A percentile compares a stretch with the other conserved stretches of the same genome.
These are phyloP conservation scores for Orientallactaga bullata DNA, from an alignment of 2,113 vertebrate genomes.

Conservation along the genomic window DNA sequence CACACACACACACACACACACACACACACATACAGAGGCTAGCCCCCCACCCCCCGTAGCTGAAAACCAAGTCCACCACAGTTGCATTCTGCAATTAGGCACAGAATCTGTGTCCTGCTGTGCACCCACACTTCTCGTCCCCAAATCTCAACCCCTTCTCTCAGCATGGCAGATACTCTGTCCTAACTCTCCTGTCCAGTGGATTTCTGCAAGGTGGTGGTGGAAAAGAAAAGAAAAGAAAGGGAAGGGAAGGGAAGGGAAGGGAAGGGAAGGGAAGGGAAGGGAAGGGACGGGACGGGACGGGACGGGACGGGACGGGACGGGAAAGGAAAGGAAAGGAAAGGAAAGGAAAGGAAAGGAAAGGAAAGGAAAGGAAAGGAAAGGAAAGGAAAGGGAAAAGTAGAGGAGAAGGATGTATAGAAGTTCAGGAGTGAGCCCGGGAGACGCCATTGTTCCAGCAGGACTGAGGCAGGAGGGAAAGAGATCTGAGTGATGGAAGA, in stretches of 20 bases:
- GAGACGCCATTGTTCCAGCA: background rate
- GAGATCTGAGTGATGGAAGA: background rate
- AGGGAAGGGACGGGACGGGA: too few species aligned
- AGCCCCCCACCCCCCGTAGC: background rate
- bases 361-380: too few species aligned
- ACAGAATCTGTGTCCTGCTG: constrained; percentile 46
- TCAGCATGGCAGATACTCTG: background rate
- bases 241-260: too few species aligned
- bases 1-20: background rate
- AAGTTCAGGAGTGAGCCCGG: background rate
- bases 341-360: too few species aligned
- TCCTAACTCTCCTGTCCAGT: constrained; percentile 25
- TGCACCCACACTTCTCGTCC: background rate
- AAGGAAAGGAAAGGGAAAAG: too few species aligned
- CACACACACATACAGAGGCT: background rate
- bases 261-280: too few species aligned
- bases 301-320: too few species aligned
- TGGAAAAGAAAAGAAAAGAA: background rate
- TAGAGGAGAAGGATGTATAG: background rate
- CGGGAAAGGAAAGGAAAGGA: too few species aligned
- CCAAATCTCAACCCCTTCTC: background rate
- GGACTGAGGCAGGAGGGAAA: background rate
- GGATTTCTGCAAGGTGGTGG: background rate
- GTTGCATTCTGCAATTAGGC: background rate
- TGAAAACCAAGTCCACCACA: constrained; percentile 46